These are phyloP conservation scores for Macquaria ambigua DNA, from an alignment of 2,113 vertebrate species.

Conservation along the genomic window DNA sequence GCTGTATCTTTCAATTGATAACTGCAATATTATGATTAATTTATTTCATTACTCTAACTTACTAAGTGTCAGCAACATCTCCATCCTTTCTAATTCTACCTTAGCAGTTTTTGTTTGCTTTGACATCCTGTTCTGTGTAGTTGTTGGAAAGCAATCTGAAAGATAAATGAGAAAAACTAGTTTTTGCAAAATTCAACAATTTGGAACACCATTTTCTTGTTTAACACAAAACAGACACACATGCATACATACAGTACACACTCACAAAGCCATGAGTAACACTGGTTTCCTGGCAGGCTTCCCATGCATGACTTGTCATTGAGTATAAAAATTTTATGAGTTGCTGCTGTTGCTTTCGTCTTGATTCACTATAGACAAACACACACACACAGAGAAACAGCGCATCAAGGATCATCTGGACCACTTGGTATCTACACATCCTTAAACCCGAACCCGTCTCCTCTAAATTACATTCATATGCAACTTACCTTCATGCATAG, in stretches of 20 bases:
- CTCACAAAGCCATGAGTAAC: neutral
- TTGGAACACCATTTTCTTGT: neutral
- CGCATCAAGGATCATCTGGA: neutral
- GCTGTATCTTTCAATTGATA: no score
- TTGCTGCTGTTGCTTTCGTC: neutral
- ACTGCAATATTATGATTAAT: neutral
- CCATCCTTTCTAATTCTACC: neutral
- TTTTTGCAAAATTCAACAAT: neutral
- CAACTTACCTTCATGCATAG: neutral
- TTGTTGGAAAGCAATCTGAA: neutral
- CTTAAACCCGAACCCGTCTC: neutral
- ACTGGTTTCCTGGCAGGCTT: neutral
- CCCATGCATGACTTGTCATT: neutral
- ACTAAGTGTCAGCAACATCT: neutral
- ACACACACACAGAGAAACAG: neutral
- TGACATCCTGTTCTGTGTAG: neutral
- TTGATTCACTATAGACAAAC: neutral
- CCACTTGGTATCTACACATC: neutral
- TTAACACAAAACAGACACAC: neutral
- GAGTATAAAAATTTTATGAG: conserved; percentile 15
- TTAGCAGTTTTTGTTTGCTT: neutral
- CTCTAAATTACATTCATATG: neutral
- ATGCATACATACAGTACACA: neutral
- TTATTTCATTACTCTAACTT: neutral
- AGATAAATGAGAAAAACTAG: neutral